Evolutionary conservation across 2,797 vertebrate genomes (phyloP), one percentile per base, ranked within the genome.

Genomic region (Loris lydekkerianus): DNA sequence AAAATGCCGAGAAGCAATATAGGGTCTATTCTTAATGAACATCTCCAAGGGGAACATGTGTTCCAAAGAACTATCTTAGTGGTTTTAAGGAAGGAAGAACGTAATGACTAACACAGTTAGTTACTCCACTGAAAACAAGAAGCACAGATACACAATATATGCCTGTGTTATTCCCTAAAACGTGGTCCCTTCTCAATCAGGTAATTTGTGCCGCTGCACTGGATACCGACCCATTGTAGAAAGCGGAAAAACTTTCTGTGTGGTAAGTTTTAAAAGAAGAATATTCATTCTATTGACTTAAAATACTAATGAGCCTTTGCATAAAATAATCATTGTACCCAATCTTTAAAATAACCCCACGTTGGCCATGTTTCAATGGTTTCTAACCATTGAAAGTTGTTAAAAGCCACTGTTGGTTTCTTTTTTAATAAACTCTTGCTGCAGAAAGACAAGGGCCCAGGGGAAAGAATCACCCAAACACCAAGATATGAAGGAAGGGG

Each of bases 171-270:
- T 89, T 75, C 63, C 34, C 70, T 94, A 89, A 96, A 86, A 67
- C 20, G 20, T 46, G 11, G 72, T 56, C 37, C 65, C 40, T 93
- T 31, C 11, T 92, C 82, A n/a, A 89, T 80, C 93, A 99, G 98
- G 98, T 73, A 99, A 99, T 90, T 93, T 99, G 91, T 99, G 98
- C 80, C 98, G 97, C 89, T 99, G 98, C 93, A 98, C 98, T 69
- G 98, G 98, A 65, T 99, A 99, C 63, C 97, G 98, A 29, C 98
- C 98, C 0, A 99, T 98, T 87, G 63, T 99, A 84, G 98, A 98
- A 97, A 98, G 98, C 82, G 98, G 97, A 84, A 98, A 98, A 96
- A 98, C 98, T 5, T 99, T 99, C 95, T 98, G 98, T 96, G 95
- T 78, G 97, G 98, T 99, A 97, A 97, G 98, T 61, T 84, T 89